Evolutionary conservation across 2,113 vertebrate genomes (phyloP).

Genomic region (Mola mola): DNA sequence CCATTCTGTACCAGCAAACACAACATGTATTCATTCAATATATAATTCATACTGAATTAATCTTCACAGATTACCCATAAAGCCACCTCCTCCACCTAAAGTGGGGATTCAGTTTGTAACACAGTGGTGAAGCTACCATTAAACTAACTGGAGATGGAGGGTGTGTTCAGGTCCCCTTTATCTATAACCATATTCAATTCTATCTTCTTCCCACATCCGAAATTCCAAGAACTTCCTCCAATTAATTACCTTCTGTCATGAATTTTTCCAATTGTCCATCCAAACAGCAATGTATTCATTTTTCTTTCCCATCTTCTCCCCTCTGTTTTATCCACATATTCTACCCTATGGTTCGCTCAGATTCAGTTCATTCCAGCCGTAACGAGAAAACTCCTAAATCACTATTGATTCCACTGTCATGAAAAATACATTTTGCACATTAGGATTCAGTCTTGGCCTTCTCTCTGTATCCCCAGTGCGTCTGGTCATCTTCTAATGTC

Average conservation of each 20-base stretch:
- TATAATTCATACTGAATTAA: too few species aligned
- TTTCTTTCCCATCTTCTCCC: conserved; percentile 20
- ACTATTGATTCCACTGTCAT: conserved; percentile 72
- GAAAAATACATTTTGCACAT: conserved; percentile 70
- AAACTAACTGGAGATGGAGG: too few species aligned
- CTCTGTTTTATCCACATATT: conserved; percentile 48
- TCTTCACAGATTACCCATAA: too few species aligned
- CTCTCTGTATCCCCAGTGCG: conserved; percentile 48
- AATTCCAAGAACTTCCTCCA: conserved; percentile 36
- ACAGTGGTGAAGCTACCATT: too few species aligned
- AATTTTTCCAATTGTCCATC: conserved; percentile 49
- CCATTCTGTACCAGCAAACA: too few species aligned
- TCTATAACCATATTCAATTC: conserved; percentile 5
- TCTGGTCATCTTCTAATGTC: conserved; percentile 53
- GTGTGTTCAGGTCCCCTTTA: too few species aligned
- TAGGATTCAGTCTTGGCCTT: conserved; percentile 53
- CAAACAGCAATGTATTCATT: conserved; percentile 45
- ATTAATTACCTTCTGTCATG: conserved; percentile 45
- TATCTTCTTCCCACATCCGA: conserved; percentile 22
- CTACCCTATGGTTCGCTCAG: conserved; percentile 10
- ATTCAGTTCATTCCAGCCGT: conserved; percentile 47
- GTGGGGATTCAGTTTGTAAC: too few species aligned
- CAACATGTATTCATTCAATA: too few species aligned
- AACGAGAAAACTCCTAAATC: conserved; percentile 70
- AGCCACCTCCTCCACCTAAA: too few species aligned